phyloP scores from a whole-genome alignment of 2,113 vertebrate species.

The Gulo gulo region DNA sequence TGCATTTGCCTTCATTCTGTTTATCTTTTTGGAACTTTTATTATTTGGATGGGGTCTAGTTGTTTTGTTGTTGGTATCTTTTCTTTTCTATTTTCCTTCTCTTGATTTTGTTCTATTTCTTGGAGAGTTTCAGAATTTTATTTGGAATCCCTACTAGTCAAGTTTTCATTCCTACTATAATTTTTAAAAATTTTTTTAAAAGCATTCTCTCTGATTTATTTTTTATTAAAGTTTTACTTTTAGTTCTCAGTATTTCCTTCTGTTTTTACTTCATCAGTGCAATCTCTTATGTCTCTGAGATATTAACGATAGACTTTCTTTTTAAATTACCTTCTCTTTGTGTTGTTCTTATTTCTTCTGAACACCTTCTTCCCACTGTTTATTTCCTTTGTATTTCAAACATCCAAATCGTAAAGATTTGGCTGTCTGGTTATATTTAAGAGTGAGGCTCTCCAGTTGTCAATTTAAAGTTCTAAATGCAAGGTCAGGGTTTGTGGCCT shows the following conservation, averaged over 20 bases:
- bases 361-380: background rate
- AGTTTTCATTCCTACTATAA: background rate
- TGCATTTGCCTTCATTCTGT: background rate
- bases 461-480: background rate
- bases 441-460: background rate
- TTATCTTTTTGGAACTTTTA: background rate
- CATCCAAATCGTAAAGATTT: background rate
- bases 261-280: background rate
- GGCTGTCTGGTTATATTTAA: background rate
- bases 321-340: background rate
- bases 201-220: background rate
- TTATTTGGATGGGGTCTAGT: background rate
- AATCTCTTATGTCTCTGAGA: background rate
- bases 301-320: background rate
- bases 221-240: background rate
- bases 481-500: background rate
- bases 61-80: background rate
- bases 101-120: background rate
- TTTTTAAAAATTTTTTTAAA: background rate
- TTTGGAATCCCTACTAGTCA: background rate
- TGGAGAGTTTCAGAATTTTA: background rate
- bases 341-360: background rate
- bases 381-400: background rate
- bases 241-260: background rate
- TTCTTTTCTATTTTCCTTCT: background rate